Percentiles rank a stretch among this genome's conserved stretches.
Evolutionary conservation across 1,140 invertebrate species (phyloP).

Genomic region (Adelges cooleyi): DNA sequence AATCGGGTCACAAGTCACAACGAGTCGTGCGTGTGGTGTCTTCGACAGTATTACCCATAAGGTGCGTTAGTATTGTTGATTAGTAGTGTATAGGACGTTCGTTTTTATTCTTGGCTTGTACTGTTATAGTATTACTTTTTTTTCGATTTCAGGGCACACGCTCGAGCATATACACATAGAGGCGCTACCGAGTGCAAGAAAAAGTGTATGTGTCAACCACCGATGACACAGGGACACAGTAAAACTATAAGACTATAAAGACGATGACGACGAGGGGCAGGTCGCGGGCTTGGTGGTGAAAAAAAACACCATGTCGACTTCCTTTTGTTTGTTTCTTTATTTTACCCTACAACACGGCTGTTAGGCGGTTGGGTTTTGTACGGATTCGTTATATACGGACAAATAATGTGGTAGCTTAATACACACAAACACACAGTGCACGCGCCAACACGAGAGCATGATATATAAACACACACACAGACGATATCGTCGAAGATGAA

Average conservation of each 20-base stretch:
- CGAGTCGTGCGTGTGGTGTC: neutral
- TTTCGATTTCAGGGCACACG: too few species aligned
- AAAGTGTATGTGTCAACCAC: too few species aligned
- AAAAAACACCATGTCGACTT: constrained; percentile 11
- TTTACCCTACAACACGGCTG: constrained; percentile 20
- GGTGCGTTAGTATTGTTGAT: too few species aligned
- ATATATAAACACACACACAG: neutral
- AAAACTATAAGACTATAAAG: too few species aligned
- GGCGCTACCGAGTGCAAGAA: too few species aligned
- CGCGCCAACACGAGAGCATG: neutral
- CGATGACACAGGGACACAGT: too few species aligned
- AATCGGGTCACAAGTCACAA: constrained; percentile 21
- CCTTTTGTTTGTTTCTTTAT: constrained; percentile 20
- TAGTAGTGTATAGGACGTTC: too few species aligned
- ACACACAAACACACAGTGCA: neutral
- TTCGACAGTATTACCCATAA: too few species aligned
- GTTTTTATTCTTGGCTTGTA: too few species aligned
- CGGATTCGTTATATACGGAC: constrained; percentile 13
- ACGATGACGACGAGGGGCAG: neutral
- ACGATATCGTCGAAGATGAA: constrained; percentile 27
- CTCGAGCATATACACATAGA: neutral
- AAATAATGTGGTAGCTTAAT: neutral
- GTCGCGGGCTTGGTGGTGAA: neutral
- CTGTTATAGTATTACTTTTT: too few species aligned
- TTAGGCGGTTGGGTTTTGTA: constrained; percentile 4